These are phyloP conservation scores for Potamilus streckersoni DNA, from an alignment of 1,140 invertebrate genomes.

Conservation along the genomic window DNA sequence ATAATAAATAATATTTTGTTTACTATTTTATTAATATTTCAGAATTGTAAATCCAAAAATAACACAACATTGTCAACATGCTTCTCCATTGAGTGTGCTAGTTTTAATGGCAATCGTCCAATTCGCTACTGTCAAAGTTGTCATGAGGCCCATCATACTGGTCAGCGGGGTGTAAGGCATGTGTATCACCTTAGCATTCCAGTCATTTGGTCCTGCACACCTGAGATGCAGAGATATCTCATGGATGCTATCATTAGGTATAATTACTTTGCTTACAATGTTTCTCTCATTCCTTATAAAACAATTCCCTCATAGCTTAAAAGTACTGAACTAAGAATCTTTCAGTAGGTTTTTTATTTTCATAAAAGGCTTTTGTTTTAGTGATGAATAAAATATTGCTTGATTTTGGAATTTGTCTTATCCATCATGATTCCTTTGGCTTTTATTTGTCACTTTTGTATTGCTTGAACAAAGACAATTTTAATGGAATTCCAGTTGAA, in stretches of 20 bases:
- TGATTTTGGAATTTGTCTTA: too few species aligned
- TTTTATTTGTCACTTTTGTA: too few species aligned
- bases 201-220: conserved; percentile 83
- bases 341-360: too few species aligned
- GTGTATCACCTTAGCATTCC: conserved; percentile 88
- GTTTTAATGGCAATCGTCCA: conserved; percentile 95
- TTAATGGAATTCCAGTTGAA: too few species aligned
- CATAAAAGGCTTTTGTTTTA: too few species aligned
- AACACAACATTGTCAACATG: conserved; percentile 97
- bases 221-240: conserved; percentile 91
- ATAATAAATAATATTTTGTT: too few species aligned
- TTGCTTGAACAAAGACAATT: too few species aligned
- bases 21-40: conserved; percentile 43
- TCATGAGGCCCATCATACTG: conserved; percentile 83
- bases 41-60: conserved; percentile 93
- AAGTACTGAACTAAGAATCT: too few species aligned
- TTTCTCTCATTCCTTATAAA: not conserved
- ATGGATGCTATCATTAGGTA: conserved; percentile 95
- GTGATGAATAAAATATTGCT: too few species aligned
- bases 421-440: too few species aligned
- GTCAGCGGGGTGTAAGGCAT: conserved; percentile 83
- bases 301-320: too few species aligned
- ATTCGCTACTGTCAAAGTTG: conserved; percentile 85
- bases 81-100: conserved; percentile 96
- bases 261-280: not conserved